Conservation (phyloP, 2,888 invertebrate species). For the Xylota sylvarum region DNA sequence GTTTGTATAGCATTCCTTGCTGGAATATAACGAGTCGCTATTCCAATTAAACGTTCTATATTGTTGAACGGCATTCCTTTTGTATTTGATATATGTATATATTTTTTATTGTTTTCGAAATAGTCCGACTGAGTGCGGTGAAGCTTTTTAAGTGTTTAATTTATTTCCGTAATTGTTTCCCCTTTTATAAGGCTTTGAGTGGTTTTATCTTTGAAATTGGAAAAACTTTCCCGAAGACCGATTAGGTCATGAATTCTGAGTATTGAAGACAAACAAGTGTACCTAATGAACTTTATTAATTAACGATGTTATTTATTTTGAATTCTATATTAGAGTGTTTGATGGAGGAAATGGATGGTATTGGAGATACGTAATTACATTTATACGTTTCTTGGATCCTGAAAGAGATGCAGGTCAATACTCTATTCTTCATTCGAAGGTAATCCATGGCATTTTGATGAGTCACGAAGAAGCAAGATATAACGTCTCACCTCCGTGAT, state of each 20-base stretch:
- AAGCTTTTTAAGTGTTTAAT: not conserved
- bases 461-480: no score
- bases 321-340: not conserved
- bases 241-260: slow-evolving; percentile 9
- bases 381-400: no score
- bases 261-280: slow-evolving; percentile 16
- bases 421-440: no score
- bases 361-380: no score
- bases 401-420: no score
- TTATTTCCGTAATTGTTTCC: not conserved
- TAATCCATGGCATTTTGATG: no score
- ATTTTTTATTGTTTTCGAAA: not conserved
- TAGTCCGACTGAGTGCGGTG: not conserved
- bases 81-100: not conserved
- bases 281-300: not conserved
- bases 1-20: slow-evolving; percentile 60
- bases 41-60: slow-evolving; percentile 43
- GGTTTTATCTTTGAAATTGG: slow-evolving; percentile 22
- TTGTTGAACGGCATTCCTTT: slow-evolving; percentile 6
- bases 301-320: not conserved
- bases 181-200: slow-evolving; percentile 24
- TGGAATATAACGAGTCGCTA: slow-evolving; percentile 54
- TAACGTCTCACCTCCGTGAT: no score
- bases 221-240: slow-evolving; percentile 1
- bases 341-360: no score